A percentile compares a stretch with the other conserved stretches of the same genome.
Conservation (phyloP, 64 coral and sea anemone species). For the Actinia equina region DNA sequence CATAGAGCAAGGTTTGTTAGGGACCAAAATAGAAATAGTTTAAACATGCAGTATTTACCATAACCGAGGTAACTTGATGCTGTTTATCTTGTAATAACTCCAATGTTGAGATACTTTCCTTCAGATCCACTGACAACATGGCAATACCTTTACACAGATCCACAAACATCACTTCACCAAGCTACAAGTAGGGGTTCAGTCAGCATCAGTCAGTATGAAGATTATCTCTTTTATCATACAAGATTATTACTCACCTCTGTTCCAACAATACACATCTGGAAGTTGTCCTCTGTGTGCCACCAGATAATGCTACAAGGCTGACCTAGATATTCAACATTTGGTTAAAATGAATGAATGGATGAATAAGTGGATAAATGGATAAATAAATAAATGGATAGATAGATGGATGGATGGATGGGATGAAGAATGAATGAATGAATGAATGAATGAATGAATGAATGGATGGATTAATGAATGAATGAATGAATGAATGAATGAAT, state of each 20-base stretch:
- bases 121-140: conserved; percentile 57
- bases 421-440: too few relatives aligned
- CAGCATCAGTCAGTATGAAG: neutral
- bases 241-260: conserved; percentile 53
- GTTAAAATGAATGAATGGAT: neutral
- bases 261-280: conserved; percentile 72
- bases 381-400: too few relatives aligned
- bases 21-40: neutral
- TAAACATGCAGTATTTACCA: conserved; percentile 36
- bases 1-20: neutral
- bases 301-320: conserved; percentile 69
- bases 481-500: too few relatives aligned
- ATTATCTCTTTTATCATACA: neutral
- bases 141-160: conserved; percentile 50
- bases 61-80: conserved; percentile 64
- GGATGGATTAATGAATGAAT: too few relatives aligned
- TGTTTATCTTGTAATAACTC: conserved; percentile 75
- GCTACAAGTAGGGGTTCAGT: neutral
- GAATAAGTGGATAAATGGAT: neutral
- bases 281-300: conserved; percentile 81
- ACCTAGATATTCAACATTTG: neutral
- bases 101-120: conserved; percentile 61
- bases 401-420: too few relatives aligned
- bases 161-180: conserved; percentile 77
- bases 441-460: too few relatives aligned